These are phyloP conservation scores for Paelopatides confundens DNA, from an alignment of 53 echinoderm and acorn worm species.

Conservation along the genomic window DNA sequence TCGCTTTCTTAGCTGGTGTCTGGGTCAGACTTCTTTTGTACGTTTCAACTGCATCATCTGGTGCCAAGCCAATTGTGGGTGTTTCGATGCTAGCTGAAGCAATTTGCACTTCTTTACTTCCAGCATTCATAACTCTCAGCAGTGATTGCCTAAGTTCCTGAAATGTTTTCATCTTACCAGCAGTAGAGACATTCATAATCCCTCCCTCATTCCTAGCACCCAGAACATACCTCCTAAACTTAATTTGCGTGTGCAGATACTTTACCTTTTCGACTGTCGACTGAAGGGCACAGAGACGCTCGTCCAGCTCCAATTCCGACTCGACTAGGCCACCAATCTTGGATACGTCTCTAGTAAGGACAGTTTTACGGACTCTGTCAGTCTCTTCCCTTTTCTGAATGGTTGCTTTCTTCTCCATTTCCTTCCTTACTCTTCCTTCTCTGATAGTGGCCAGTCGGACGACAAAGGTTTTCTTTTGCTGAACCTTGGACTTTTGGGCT, in stretches of 20 bases:
- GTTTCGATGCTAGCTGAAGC: neutral
- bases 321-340: constrained; percentile 8
- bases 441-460: neutral
- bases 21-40: neutral
- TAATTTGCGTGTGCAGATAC: constrained; percentile 15
- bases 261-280: neutral
- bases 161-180: constrained; percentile 30
- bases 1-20: neutral
- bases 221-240: constrained; percentile 28
- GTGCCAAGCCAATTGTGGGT: neutral
- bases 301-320: neutral
- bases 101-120: neutral
- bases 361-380: neutral
- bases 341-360: neutral
- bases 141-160: neutral
- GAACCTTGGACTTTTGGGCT: constrained; percentile 32
- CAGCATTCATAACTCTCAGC: neutral
- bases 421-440: constrained; percentile 8
- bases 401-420: constrained; percentile 13
- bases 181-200: constrained; percentile 33
- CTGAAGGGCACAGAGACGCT: neutral
- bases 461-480: neutral
- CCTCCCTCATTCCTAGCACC: constrained; percentile 39
- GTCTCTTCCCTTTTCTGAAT: neutral
- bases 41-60: neutral